These are phyloP conservation scores for Struthidea cinerea DNA, from an alignment of 2,113 vertebrate species.

Conservation along the genomic window DNA sequence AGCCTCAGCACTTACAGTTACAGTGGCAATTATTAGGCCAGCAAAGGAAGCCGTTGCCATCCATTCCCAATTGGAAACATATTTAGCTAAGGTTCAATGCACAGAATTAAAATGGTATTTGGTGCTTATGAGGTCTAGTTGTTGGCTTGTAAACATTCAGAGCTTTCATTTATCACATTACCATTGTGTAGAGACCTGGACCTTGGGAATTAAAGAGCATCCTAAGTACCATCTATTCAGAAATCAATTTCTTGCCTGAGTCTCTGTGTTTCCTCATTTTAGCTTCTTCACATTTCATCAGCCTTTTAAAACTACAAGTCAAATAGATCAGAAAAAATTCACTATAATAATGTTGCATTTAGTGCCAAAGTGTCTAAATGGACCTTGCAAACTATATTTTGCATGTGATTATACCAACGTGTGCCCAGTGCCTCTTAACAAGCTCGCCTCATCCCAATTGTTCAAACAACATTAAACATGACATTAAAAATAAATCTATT, in stretches of 20 bases:
- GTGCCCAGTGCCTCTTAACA: neutral
- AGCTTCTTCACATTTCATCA: conserved; percentile 20
- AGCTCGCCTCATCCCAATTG: neutral
- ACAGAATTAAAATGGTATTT: conserved; percentile 66
- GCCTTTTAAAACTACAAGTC: conserved; percentile 22
- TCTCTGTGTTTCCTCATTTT: neutral
- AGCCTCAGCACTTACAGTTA: neutral
- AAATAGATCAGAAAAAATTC: neutral
- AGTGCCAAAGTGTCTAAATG: neutral
- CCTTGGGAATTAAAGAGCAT: conserved; percentile 44
- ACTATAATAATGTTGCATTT: neutral
- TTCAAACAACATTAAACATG: conserved; percentile 34
- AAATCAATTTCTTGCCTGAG: conserved; percentile 44
- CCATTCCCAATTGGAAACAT: conserved; percentile 48
- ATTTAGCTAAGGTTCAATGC: conserved; percentile 67
- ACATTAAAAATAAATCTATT: conserved; percentile 11
- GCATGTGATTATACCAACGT: neutral
- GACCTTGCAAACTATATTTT: conserved; percentile 15
- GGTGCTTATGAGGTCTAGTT: conserved; percentile 65
- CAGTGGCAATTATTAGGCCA: conserved; percentile 35
- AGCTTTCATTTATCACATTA: conserved; percentile 66
- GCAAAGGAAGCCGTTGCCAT: conserved; percentile 42
- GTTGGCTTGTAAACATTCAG: conserved; percentile 66
- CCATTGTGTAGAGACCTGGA: conserved; percentile 16
- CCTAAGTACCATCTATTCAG: conserved; percentile 12